These are phyloP conservation scores for Gyrodactylus salaris DNA, from an alignment of 1,140 invertebrate species.

Conservation along the genomic window DNA sequence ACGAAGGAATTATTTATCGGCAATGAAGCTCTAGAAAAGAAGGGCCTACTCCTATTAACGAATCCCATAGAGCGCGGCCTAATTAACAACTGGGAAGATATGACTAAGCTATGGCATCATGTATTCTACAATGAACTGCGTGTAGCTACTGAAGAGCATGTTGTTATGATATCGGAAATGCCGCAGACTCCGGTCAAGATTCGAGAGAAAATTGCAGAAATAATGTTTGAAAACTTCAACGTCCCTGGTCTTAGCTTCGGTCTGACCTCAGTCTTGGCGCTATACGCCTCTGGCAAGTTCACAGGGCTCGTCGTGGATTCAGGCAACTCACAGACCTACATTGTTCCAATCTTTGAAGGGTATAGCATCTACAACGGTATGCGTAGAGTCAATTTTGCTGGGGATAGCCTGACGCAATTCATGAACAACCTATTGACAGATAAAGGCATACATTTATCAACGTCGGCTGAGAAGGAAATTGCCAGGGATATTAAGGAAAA, in stretches of 20 bases:
- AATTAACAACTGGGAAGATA: not conserved
- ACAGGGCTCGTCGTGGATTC: not conserved
- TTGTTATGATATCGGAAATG: not conserved
- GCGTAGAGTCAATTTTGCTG: not conserved
- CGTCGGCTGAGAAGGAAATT: slow-evolving; percentile 8
- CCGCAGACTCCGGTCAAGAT: not conserved
- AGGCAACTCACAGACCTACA: not conserved
- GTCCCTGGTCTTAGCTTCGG: not conserved
- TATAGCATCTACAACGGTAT: not conserved
- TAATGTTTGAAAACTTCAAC: not conserved
- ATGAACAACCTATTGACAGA: not conserved
- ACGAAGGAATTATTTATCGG: slow-evolving; percentile 24
- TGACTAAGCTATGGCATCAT: not conserved
- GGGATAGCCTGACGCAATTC: not conserved
- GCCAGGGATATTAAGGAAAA: slow-evolving; percentile 14
- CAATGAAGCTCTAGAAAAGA: slow-evolving; percentile 16
- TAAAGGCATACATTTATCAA: not conserved
- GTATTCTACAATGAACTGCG: not conserved
- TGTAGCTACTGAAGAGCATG: not conserved
- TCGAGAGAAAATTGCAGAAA: not conserved
- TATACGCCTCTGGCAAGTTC: not conserved
- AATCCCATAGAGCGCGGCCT: not conserved
- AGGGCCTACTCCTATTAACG: not conserved
- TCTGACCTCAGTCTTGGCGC: not conserved
- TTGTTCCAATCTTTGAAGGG: not conserved